These are phyloP conservation scores for Diplosoma virens DNA, from an alignment of 23 tunicate genomes.

Conservation along the genomic window DNA sequence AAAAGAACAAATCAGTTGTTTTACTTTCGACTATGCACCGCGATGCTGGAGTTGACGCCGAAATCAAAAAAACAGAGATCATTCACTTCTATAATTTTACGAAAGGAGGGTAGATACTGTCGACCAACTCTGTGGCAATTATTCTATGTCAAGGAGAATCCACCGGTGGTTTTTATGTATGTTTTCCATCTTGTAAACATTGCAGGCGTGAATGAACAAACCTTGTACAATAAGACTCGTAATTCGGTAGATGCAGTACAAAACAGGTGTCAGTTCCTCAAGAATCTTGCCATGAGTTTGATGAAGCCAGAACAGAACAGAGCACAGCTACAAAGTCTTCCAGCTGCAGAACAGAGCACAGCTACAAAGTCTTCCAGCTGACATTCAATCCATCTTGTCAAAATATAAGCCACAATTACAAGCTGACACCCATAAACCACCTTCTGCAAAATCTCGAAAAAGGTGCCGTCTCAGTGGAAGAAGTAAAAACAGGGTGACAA, in stretches of 20 bases:
- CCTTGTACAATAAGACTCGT: not conserved
- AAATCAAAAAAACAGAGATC: constrained; percentile 9
- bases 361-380: constrained; percentile 7
- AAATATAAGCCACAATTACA: constrained; percentile 20
- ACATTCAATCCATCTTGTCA: constrained; percentile 12
- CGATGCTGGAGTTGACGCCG: constrained; percentile 1
- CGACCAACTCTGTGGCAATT: constrained; percentile 18
- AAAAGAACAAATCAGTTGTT: constrained; percentile 17
- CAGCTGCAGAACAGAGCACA: constrained; percentile 17
- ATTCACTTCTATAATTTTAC: constrained; percentile 17
- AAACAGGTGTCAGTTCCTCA: constrained; percentile 13
- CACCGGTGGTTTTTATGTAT: constrained; percentile 19
- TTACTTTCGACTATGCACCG: constrained; percentile 17
- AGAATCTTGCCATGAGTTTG: constrained; percentile 10
- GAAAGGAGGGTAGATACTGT: constrained; percentile 27
- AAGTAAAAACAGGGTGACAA: constrained; percentile 27
- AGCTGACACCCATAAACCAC: constrained; percentile 2
- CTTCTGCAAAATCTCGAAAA: constrained; percentile 27
- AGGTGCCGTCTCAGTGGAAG: constrained; percentile 26
- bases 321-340: too few relatives aligned
- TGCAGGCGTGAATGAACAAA: constrained; percentile 19
- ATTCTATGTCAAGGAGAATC: constrained; percentile 16
- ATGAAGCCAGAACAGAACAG: too few relatives aligned
- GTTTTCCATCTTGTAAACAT: constrained; percentile 20
- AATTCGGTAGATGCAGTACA: constrained; percentile 12